These are phyloP conservation scores for Xiphias gladius DNA, from an alignment of 2,113 vertebrate genomes.

Conservation along the genomic window DNA sequence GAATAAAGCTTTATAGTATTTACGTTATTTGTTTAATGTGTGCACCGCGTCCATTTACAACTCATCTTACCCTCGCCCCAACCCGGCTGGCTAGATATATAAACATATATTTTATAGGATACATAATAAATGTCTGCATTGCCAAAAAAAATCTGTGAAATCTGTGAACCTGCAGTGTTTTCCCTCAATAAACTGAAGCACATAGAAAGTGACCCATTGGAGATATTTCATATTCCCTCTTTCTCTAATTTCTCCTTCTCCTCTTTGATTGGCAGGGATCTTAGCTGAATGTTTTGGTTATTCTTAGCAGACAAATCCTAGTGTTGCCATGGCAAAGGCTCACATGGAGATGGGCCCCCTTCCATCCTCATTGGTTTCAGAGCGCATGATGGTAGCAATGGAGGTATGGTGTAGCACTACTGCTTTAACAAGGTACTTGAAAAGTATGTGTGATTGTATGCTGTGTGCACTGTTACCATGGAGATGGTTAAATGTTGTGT, in stretches of 20 bases:
- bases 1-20: neutral
- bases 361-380: constrained; percentile 40
- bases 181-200: neutral
- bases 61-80: neutral
- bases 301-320: constrained; percentile 29
- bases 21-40: neutral
- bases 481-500: constrained; percentile 63
- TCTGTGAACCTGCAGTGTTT: neutral
- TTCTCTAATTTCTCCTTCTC: constrained; percentile 15
- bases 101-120: neutral
- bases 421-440: constrained; percentile 67
- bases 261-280: constrained; percentile 60
- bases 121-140: constrained; percentile 5
- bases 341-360: constrained; percentile 26
- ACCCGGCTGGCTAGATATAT: neutral
- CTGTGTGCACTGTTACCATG: constrained; percentile 46
- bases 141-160: constrained; percentile 11
- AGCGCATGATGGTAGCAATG: neutral
- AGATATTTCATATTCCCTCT: constrained; percentile 14
- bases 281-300: constrained; percentile 48
- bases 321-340: constrained; percentile 50
- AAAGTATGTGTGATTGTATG: constrained; percentile 58
- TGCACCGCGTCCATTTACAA: neutral
- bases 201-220: neutral
- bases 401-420: neutral